phyloP scores from a whole-genome alignment of 2,888 invertebrate genomes.

The Sisyra terminalis region DNA sequence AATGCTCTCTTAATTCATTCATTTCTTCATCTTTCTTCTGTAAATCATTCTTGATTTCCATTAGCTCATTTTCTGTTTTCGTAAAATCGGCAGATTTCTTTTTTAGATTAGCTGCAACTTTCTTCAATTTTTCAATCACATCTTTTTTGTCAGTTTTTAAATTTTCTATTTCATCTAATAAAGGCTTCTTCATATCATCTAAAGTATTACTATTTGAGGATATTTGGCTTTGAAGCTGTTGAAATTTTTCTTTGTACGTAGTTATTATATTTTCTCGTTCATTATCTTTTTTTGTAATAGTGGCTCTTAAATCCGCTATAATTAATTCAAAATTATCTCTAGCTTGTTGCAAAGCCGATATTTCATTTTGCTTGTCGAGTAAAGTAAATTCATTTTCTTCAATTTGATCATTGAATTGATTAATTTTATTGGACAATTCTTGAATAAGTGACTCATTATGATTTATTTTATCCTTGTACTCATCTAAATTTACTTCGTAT shows the following conservation, averaged over 20 bases:
- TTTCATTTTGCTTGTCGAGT: slow-evolving; percentile 28
- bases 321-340: slow-evolving; percentile 19
- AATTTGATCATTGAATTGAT: slow-evolving; percentile 37
- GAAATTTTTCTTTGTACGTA: slow-evolving; percentile 25
- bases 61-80: slow-evolving; percentile 40
- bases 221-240: slow-evolving; percentile 21
- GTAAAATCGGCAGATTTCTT: slow-evolving; percentile 48
- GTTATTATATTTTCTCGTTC: slow-evolving; percentile 22
- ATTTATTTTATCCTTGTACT: slow-evolving; percentile 35
- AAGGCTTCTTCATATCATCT: slow-evolving; percentile 20
- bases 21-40: slow-evolving; percentile 19
- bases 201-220: slow-evolving; percentile 20
- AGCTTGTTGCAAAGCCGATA: slow-evolving; percentile 29
- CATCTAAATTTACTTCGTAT: slow-evolving; percentile 32
- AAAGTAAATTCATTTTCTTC: slow-evolving; percentile 32
- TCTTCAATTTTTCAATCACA: slow-evolving; percentile 60
- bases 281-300: slow-evolving; percentile 25
- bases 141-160: slow-evolving; percentile 41
- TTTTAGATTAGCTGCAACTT: slow-evolving; percentile 58
- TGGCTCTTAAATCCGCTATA: slow-evolving; percentile 26
- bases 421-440: slow-evolving; percentile 36
- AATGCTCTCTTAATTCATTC: slow-evolving; percentile 23
- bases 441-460: slow-evolving; percentile 39
- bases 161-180: slow-evolving; percentile 24
- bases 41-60: slow-evolving; percentile 18